phyloP scores from a whole-genome alignment of 2,888 invertebrate species.

The Trilocha varians region DNA sequence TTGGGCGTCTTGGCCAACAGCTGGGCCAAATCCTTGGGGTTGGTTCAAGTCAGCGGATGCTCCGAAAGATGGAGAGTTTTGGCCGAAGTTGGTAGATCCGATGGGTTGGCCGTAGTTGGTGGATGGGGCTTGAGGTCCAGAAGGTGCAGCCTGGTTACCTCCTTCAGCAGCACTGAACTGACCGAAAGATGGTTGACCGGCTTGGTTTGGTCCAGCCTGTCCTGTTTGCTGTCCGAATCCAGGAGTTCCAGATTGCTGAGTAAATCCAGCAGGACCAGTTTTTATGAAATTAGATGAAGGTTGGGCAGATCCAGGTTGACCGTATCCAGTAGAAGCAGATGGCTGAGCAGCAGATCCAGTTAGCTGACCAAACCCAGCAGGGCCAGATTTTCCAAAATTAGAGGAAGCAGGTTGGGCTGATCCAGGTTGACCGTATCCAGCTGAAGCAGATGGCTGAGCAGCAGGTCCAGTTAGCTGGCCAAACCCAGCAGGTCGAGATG shows the following conservation, averaged over 20 bases:
- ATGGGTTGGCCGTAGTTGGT: constrained; percentile 20
- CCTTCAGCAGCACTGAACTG: background rate
- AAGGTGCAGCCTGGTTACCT: background rate
- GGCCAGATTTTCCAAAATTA: background rate
- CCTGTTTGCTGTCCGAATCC: background rate
- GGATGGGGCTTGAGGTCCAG: constrained; percentile 10
- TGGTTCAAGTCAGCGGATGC: constrained; percentile 6
- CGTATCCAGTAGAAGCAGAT: constrained; percentile 4
- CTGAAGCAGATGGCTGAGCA: constrained; percentile 8
- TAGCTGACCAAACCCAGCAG: background rate
- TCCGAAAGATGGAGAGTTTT: constrained; percentile 7
- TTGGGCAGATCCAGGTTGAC: background rate
- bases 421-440: background rate
- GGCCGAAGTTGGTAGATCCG: constrained; percentile 4
- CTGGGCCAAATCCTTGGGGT: constrained; percentile 14
- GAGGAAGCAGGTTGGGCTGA: constrained; percentile 1
- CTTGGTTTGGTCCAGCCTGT: background rate
- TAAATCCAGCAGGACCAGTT: background rate
- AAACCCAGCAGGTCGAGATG: constrained; percentile 9
- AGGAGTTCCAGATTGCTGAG: background rate
- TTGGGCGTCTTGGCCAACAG: constrained; percentile 15
- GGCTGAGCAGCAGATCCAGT: constrained; percentile 9
- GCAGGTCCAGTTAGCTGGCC: constrained; percentile 6
- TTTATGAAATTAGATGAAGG: background rate
- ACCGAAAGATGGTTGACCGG: background rate